Conservation (phyloP, 1,140 invertebrate species). For the Agrypnia vestita region DNA sequence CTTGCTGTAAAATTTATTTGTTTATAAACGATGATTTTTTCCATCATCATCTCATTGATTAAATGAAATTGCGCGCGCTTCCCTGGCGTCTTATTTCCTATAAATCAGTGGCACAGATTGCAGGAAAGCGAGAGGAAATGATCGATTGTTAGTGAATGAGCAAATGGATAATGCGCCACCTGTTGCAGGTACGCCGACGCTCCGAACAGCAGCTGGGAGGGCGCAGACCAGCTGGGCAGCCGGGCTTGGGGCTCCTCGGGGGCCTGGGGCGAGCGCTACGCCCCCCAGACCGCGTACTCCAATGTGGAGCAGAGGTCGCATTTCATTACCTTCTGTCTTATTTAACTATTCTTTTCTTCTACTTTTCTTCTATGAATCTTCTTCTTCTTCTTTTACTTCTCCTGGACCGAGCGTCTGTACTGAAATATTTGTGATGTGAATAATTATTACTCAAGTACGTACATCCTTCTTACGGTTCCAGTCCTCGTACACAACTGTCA, state of each 20-base stretch:
- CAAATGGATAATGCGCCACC: neutral
- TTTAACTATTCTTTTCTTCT: neutral
- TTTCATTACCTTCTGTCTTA: constrained; percentile 11
- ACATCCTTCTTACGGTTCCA: too few species aligned
- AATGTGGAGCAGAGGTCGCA: constrained; percentile 65
- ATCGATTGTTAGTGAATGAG: neutral
- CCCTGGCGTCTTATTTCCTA: neutral
- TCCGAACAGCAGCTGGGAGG: constrained; percentile 64
- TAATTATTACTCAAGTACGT: too few species aligned
- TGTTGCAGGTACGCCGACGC: constrained; percentile 65
- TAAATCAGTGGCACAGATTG: too few species aligned
- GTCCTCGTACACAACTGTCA: too few species aligned
- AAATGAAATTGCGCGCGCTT: neutral
- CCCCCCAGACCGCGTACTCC: constrained; percentile 57
- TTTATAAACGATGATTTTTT: too few species aligned
- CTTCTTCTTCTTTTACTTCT: too few species aligned
- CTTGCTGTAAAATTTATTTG: too few species aligned
- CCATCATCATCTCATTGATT: neutral
- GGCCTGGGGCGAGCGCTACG: constrained; percentile 58
- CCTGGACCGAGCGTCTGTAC: too few species aligned
- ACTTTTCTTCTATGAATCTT: neutral
- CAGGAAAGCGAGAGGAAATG: neutral
- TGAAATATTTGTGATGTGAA: too few species aligned
- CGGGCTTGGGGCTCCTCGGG: constrained; percentile 59
- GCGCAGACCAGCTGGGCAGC: constrained; percentile 60